These are phyloP conservation scores for Zootermopsis nevadensis DNA, from an alignment of 2,888 invertebrate genomes.

Conservation along the genomic window DNA sequence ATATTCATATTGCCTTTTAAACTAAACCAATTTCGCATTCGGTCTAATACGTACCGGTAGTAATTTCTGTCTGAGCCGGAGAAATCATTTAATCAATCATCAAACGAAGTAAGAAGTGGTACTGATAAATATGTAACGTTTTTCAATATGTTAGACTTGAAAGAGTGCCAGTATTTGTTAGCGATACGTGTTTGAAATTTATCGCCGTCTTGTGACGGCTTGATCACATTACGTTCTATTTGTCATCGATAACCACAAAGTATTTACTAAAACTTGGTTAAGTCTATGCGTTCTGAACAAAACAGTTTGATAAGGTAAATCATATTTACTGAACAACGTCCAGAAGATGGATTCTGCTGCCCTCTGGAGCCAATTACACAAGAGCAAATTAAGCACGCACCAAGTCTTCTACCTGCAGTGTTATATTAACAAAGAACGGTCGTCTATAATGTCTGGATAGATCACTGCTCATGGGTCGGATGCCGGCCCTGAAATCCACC, in stretches of 20 bases:
- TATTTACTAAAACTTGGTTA: constrained; percentile 11
- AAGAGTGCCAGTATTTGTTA: neutral
- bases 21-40: no score
- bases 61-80: no score
- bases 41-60: no score
- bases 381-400: neutral
- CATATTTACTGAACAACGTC: neutral
- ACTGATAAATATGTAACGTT: no score
- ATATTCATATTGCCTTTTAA: no score
- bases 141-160: neutral
- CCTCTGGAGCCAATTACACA: neutral
- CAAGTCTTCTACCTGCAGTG: no score
- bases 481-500: neutral
- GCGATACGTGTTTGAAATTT: neutral
- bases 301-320: neutral
- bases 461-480: no score
- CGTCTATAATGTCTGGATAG: no score
- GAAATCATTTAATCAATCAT: no score
- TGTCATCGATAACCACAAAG: constrained; percentile 11
- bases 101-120: no score
- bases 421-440: no score
- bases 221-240: constrained; percentile 6
- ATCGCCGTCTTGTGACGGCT: neutral
- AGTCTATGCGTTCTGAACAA: neutral
- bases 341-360: neutral